These are phyloP conservation scores for Panulirus ornatus DNA, from an alignment of 1,140 invertebrate species.

Conservation along the genomic window DNA sequence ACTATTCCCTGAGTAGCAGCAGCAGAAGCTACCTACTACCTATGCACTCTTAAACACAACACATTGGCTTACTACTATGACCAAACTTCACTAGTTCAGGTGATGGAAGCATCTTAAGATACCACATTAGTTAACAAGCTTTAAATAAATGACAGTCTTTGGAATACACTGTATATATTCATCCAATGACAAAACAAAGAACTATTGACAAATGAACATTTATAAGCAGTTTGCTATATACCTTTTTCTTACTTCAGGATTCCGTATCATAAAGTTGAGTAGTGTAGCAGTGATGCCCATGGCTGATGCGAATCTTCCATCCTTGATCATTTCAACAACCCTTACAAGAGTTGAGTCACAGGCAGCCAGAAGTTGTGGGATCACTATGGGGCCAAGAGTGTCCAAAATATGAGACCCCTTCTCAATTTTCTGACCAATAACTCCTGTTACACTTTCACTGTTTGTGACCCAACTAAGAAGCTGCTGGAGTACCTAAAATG, in stretches of 20 bases:
- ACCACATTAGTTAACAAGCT: too few species aligned
- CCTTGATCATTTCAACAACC: conserved; percentile 23
- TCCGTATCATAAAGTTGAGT: conserved; percentile 28
- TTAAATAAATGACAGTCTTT: too few species aligned
- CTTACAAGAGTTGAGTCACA: conserved; percentile 9
- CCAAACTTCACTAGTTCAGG: too few species aligned
- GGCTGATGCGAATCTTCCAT: conserved; percentile 28
- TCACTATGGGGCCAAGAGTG: conserved; percentile 18
- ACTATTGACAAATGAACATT: too few species aligned
- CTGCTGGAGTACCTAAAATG: conserved; percentile 27
- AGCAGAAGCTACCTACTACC: too few species aligned
- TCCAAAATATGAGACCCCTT: conserved; percentile 53
- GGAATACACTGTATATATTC: too few species aligned
- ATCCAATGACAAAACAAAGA: too few species aligned
- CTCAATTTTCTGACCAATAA: conserved; percentile 23
- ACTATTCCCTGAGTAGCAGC: too few species aligned
- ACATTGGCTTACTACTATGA: too few species aligned
- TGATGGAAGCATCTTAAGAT: too few species aligned
- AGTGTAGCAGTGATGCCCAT: conserved; percentile 14
- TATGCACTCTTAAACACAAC: too few species aligned
- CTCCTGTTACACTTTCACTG: conserved; percentile 17
- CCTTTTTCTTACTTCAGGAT: conserved; percentile 42
- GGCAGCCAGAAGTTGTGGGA: conserved; percentile 39
- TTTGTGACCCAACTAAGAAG: conserved; percentile 35
- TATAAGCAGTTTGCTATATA: too few species aligned